A percentile compares a stretch with the other conserved stretches of the same genome.
These are phyloP conservation scores for Thalassarche chlororhynchos DNA, from an alignment of 2,113 vertebrate genomes.

Conservation along the genomic window DNA sequence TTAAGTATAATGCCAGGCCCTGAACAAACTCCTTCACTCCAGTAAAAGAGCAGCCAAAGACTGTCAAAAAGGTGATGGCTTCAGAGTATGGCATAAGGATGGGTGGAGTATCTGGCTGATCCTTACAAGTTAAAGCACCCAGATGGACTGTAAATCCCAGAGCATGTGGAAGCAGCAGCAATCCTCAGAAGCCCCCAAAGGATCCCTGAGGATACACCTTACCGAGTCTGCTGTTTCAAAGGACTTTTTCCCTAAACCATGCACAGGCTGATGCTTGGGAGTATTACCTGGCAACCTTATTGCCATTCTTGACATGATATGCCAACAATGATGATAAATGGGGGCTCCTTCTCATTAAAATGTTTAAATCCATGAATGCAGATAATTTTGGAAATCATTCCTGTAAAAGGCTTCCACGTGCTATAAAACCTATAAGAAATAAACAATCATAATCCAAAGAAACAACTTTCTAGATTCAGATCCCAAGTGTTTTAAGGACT, in stretches of 20 bases:
- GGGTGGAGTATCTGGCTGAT: background rate
- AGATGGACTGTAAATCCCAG: background rate
- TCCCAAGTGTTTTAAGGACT: background rate
- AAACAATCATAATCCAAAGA: background rate
- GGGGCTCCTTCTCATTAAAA: background rate
- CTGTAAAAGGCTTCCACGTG: background rate
- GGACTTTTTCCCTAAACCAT: background rate
- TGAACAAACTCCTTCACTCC: background rate
- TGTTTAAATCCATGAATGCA: background rate
- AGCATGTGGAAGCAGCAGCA: background rate
- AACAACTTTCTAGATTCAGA: background rate
- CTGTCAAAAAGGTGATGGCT: background rate
- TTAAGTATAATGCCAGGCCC: background rate
- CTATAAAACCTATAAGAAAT: background rate
- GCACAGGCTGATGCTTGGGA: background rate
- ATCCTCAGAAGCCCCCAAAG: background rate
- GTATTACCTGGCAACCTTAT: background rate
- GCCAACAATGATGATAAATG: background rate
- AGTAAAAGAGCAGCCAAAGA: background rate
- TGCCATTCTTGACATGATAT: background rate
- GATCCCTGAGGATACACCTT: background rate
- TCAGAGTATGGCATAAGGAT: background rate
- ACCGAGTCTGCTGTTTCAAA: background rate
- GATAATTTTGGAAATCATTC: background rate
- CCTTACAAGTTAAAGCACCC: background rate